Base-by-base conservation (phyloP, 2,113 vertebrate species). In the Istiophorus platypterus region DNA sequence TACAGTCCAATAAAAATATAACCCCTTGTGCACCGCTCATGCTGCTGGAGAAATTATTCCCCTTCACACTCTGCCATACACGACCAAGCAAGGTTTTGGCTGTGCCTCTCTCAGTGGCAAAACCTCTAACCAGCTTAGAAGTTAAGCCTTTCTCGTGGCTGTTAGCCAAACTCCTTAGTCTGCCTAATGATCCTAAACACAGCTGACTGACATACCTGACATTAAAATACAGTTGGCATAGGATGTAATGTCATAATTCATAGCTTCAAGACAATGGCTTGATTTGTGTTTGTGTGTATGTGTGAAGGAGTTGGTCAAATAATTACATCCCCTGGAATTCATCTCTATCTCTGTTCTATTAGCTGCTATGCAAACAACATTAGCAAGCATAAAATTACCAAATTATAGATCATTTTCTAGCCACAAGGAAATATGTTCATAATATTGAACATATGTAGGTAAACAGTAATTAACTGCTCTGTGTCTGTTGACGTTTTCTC, bases 101-200 rank as follows among this genome's bases (percentile, higher is more conserved):
- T 72, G 54, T 52, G 62, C 66, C 52, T 61, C 73, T 64, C 61
- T 81, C 62, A 15, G 52, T 59, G 15, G 61, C 68, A 85, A 78
- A 79, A 82, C 41, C 80, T 77, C 34, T 75, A 78, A 72, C 56
- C 59, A 85, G 74, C 39, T 85, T 72, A 83, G 24, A 79, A 61
- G 47, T 72, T 72, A 76, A 85, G 70, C 58, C 52, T 61, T 62
- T 73, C 67, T 73, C 66, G 64, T 69, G 76, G 73, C 80, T 80
- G 39, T 70, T 72, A 45, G 58, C 72, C 49, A 82, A 81, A 66
- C 79, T 78, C 34, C 59, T 78, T 72, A 76, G 59, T 62, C 61
- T 2, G 62, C 59, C 63, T 64, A 64, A 72, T 78, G 52, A 78
- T 57, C 70, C 76, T 20, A 52, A 72, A 82, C 47, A 31, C 56